Evolutionary conservation across 2,113 vertebrate genomes (phyloP), one percentile per base, ranked within the genome.

Genomic region (Labeo rohita): DNA sequence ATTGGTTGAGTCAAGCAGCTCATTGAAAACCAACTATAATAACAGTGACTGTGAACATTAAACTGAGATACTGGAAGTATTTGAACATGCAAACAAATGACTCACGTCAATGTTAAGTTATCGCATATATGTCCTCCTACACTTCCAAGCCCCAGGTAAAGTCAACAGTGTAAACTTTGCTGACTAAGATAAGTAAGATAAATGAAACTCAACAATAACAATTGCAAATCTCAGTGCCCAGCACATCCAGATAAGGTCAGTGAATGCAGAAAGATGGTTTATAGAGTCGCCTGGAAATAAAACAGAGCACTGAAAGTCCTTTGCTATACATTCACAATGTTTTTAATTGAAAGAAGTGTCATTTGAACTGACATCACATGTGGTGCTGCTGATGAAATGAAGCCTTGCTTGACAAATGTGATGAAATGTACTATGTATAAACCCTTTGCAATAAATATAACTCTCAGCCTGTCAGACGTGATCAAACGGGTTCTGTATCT

Each of bases 131-230:
- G 49, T 36, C 75, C 49, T 34, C 15, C 28, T 77, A 54, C 54
- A 77, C 50, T 12, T 77, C 49, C 28, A 36, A 36, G 8, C 23
- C 74, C 21, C 18, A 63, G 49, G 56, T 61, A n/a, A 66, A 65
- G 43, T 65, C 79, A 81, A 81, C 79, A 66, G 59, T 43, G 52
- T 81, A 81, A 66, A 66, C 63, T 80, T 61, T 36, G 61, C 80
- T 68, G 68, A 50, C 23, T 36, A 11, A 45, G 43, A 28, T 34
- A 82, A 50, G 52, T 50, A 82, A 61, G 50, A 21, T 5, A 3
- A 23, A 13, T 54, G 28, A 54, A 72, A 18, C 66, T 54, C 47
- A n/a, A 84, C 50, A 72, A 73, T 73, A 84, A 84, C 82, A 73
- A 43, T 16, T 2, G 6, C 21, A 43, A 56, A 13, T 21, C 2